Percentiles rank a stretch among this genome's conserved stretches.
Evolutionary conservation across 2,113 vertebrate species (phyloP).

Genomic region (Protomyctophum bolini): DNA sequence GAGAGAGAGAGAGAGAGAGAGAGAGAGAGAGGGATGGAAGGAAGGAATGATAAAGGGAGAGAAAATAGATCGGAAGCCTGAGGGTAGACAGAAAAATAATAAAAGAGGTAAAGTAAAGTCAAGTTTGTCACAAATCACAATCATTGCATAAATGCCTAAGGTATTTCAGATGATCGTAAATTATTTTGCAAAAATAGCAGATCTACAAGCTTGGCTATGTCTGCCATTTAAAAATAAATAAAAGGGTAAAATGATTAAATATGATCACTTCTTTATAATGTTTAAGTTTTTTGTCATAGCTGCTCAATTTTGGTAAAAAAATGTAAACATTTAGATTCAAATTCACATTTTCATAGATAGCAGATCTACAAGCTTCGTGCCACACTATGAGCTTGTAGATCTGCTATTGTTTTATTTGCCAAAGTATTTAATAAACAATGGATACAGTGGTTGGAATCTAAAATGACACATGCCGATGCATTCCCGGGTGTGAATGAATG

Average conservation of each 20-base stretch:
- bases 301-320: background rate
- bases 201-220: no score
- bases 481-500: no score
- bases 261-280: background rate
- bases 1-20: background rate
- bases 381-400: no score
- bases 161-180: slow-evolving; percentile 22
- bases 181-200: no score
- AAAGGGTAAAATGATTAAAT: background rate
- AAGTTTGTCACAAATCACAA: background rate
- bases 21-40: background rate
- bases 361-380: no score
- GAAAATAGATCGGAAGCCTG: background rate
- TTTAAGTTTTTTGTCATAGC: background rate
- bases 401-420: no score
- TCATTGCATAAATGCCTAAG: slow-evolving; percentile 3
- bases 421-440: no score
- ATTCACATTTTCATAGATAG: no score
- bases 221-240: no score
- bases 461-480: no score
- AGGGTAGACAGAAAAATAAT: slow-evolving; percentile 15
- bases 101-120: slow-evolving; percentile 11
- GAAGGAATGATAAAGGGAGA: background rate
- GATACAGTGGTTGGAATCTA: no score
- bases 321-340: no score